Evolutionary conservation across 2,113 vertebrate genomes (phyloP).

Genomic region (Gallinago jamesoni): DNA sequence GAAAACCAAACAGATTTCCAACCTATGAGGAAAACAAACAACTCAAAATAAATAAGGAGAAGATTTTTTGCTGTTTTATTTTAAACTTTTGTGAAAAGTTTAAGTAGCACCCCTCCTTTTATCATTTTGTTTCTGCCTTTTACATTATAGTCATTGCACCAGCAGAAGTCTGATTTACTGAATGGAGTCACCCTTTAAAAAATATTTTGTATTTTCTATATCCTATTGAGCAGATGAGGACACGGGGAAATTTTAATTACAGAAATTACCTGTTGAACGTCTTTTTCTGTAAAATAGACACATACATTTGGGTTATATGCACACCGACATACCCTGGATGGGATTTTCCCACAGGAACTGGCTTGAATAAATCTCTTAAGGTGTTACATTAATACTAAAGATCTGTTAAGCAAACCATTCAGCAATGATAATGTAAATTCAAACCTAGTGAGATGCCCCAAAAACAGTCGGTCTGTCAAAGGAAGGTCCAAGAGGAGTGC

Average conservation of each 20-base stretch:
- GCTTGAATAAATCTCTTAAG: neutral
- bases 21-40: neutral
- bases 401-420: neutral
- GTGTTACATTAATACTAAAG: neutral
- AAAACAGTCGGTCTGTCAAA: neutral
- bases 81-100: neutral
- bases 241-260: neutral
- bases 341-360: neutral
- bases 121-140: neutral
- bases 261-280: neutral
- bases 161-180: neutral
- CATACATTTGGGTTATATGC: neutral
- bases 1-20: neutral
- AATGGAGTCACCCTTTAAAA: neutral
- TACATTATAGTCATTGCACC: neutral
- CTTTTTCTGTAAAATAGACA: neutral
- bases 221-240: neutral
- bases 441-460: neutral
- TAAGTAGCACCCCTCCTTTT: neutral
- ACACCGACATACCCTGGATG: neutral
- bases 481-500: neutral
- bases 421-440: neutral
- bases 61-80: neutral
- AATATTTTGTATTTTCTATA: neutral
- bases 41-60: neutral